Conservation (phyloP, 1,140 invertebrate species). For the Thaumetopoea pityocampa region DNA sequence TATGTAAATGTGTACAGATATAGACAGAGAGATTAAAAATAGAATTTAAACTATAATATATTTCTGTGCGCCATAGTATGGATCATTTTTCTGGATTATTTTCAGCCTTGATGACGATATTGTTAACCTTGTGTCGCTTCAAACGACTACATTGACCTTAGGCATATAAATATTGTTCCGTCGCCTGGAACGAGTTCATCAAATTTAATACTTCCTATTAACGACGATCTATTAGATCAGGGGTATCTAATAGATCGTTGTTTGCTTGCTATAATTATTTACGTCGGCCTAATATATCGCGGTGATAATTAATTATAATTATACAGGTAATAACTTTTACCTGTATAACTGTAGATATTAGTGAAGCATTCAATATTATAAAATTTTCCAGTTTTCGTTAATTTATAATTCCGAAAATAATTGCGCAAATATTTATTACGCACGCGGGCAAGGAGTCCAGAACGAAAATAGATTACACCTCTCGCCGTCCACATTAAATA, state of each 20-base stretch:
- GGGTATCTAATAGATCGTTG: no score
- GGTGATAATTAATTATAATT: no score
- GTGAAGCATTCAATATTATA: not conserved
- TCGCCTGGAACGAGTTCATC: constrained; percentile 1
- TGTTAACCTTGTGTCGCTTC: constrained; percentile 58
- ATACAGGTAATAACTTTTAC: no score
- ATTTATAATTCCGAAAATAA: constrained; percentile 31
- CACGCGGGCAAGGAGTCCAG: constrained; percentile 28
- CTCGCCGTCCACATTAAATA: constrained; percentile 44
- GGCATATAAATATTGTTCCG: constrained; percentile 19
- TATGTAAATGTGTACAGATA: no score
- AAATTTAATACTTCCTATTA: no score
- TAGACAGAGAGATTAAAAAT: constrained; percentile 24
- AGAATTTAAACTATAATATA: constrained; percentile 25
- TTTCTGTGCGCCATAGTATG: constrained; percentile 35
- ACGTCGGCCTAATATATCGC: not conserved
- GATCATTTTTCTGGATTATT: constrained; percentile 47
- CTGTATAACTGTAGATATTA: no score
- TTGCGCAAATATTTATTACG: constrained; percentile 39
- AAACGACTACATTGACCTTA: constrained; percentile 44
- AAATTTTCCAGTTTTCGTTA: constrained; percentile 10
- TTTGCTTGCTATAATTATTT: not conserved
- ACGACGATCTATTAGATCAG: no score
- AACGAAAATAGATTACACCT: constrained; percentile 39
- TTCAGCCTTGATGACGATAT: constrained; percentile 65